phyloP scores from a whole-genome alignment of 2,888 invertebrate species.

The Rhogogaster chlorosoma region DNA sequence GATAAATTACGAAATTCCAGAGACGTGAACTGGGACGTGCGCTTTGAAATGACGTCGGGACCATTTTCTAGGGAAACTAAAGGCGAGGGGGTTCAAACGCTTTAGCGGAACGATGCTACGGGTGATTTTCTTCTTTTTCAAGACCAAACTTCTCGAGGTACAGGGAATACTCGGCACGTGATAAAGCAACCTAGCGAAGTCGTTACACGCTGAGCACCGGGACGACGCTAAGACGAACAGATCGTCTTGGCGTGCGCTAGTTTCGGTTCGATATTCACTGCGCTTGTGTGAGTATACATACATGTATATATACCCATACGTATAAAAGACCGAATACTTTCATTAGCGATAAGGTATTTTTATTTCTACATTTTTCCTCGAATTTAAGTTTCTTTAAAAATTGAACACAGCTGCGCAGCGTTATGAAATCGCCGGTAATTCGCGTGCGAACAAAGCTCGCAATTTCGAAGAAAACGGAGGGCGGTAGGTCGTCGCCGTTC shows the following conservation, averaged over 20 bases:
- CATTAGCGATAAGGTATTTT: too few relatives aligned
- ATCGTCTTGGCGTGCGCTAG: constrained; percentile 66
- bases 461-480: constrained; percentile 63
- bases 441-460: constrained; percentile 73
- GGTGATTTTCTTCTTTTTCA: constrained; percentile 42
- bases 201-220: constrained; percentile 59
- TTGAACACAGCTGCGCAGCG: background rate
- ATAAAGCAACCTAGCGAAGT: constrained; percentile 63
- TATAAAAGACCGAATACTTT: background rate
- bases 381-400: background rate
- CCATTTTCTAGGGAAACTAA: constrained; percentile 12
- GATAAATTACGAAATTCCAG: background rate
- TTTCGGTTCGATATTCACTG: constrained; percentile 57
- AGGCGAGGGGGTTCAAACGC: constrained; percentile 37
- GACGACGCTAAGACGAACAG: constrained; percentile 62
- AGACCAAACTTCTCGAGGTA: constrained; percentile 28
- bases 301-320: constrained; percentile 46
- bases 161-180: constrained; percentile 60
- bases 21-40: background rate
- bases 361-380: background rate
- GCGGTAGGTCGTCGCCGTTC: background rate
- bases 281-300: constrained; percentile 15
- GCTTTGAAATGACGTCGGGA: constrained; percentile 28
- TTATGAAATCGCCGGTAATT: constrained; percentile 55
- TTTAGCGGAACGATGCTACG: constrained; percentile 32